Base-by-base conservation (phyloP, 2,888 invertebrate genomes). In the Idaea dimidiata region DNA sequence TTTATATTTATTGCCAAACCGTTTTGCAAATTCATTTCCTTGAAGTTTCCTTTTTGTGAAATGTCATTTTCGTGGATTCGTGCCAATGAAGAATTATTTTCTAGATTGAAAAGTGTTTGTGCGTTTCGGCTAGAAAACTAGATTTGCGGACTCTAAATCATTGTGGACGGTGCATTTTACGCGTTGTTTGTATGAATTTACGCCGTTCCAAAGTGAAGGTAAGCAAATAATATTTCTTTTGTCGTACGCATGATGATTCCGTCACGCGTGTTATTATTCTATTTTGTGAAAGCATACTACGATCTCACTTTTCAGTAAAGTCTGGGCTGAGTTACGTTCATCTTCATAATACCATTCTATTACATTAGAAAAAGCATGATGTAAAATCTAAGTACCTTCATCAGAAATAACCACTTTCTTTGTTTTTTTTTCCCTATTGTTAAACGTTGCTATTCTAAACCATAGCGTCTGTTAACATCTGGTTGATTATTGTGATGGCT, bases 11-110 rank as follows among this genome's bases (percentile, higher is more conserved):
- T 57, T 10, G 24, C 6, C 32, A 57, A 57, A 17, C 59, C 53
- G 59, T 56, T 64, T 59, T 58, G 59, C 53, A 55, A 59, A 62
- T 31, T 64, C 54, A 58, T 65, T 61, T 6, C 17, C 61, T 73
- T 76, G 72, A 77, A 14, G 14, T 77, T 79, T 75, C 74, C 75
- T 74, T 81, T 81, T 82, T 77, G 84, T 86, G 87, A 88, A 88
- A 89, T 84, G 91, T 92, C 92, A 92, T 86, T 87, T 87, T 84
- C 80, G 85, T 89, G 87, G 87, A 88, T 79, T 83, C 68, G 79
- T 88, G 90, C 88, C 87, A 89, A 84, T 87, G 81, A 79, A 79
- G 81, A 83, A 80, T 80, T 14, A 14, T 81, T 82, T 83, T 78
- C 75, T 79, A 74, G 69, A 71, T 78, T 81, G 82, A 81, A 83